Conservation (phyloP, 2,888 invertebrate species). For the Actias luna region DNA sequence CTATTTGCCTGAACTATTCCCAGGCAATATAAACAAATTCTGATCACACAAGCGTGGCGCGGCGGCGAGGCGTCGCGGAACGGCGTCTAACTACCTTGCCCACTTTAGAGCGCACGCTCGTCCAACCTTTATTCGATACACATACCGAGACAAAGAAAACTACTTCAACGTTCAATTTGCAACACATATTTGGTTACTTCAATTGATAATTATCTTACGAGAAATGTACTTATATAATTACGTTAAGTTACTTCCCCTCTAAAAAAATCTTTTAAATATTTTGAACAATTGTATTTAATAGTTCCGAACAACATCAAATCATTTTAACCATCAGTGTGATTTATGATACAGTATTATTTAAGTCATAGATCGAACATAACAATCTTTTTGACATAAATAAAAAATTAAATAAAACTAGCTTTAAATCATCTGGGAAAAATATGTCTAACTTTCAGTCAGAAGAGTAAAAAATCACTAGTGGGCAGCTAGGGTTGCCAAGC, state of each 20-base stretch:
- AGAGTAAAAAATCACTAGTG: background rate
- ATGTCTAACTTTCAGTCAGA: too few relatives aligned
- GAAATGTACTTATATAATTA: background rate
- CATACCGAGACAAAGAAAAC: slow-evolving; percentile 20
- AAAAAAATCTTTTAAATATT: background rate
- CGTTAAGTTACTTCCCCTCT: background rate
- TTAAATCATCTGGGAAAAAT: too few relatives aligned
- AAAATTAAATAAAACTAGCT: background rate
- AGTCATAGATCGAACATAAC: background rate
- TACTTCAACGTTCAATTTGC: slow-evolving; percentile 18
- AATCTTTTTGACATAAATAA: background rate
- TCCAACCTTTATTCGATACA: slow-evolving; percentile 19
- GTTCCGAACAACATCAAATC: background rate
- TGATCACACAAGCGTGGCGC: slow-evolving; percentile 64
- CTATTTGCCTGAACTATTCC: slow-evolving; percentile 67
- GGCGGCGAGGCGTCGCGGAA: slow-evolving; percentile 39
- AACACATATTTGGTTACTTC: slow-evolving; percentile 9
- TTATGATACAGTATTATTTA: background rate
- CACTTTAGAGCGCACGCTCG: slow-evolving; percentile 31
- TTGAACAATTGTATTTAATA: background rate
- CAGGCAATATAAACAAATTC: slow-evolving; percentile 75
- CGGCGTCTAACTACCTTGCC: slow-evolving; percentile 33
- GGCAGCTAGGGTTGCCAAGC: too few relatives aligned
- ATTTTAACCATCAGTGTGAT: background rate
- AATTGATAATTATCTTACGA: background rate